phyloP scores from a whole-genome alignment of 1,140 invertebrate species.

The Steinernema feltiae region DNA sequence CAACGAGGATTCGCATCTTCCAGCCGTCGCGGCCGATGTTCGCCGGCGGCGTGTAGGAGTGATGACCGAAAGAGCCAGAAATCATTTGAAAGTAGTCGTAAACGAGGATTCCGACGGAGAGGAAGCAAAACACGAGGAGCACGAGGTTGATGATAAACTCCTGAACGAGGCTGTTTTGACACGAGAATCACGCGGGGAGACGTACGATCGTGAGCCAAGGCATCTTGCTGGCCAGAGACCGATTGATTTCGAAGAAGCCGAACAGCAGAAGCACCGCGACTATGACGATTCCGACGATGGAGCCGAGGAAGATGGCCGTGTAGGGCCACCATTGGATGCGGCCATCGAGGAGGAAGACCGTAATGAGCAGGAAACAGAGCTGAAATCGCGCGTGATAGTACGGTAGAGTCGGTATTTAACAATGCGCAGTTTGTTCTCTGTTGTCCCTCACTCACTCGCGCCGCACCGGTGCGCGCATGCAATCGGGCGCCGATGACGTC shows the following conservation, averaged over 20 bases:
- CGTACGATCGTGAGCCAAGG: slow-evolving; percentile 32
- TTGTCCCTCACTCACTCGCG: background rate
- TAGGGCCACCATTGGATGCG: slow-evolving; percentile 38
- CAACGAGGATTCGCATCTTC: slow-evolving; percentile 29
- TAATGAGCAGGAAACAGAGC: slow-evolving; percentile 38
- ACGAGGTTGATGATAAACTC: slow-evolving; percentile 36
- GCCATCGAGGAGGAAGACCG: slow-evolving; percentile 42
- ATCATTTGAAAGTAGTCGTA: slow-evolving; percentile 40
- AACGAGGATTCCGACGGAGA: slow-evolving; percentile 29
- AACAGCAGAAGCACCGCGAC: slow-evolving; percentile 39
- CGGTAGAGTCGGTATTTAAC: too few species aligned
- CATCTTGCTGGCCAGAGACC: slow-evolving; percentile 24
- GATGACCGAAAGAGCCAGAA: slow-evolving; percentile 34
- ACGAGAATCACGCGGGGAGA: slow-evolving; percentile 12
- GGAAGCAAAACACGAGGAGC: slow-evolving; percentile 32
- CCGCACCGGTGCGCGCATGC: background rate
- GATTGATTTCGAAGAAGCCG: slow-evolving; percentile 34
- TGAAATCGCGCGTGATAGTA: slow-evolving; percentile 20
- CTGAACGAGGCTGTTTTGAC: slow-evolving; percentile 30
- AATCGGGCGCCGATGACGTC: background rate
- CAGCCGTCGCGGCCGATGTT: slow-evolving; percentile 35
- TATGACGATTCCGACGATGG: slow-evolving; percentile 34
- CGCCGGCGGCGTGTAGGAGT: slow-evolving; percentile 25
- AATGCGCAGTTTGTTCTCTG: background rate
- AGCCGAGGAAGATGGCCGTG: slow-evolving; percentile 39